Conservation (phyloP, 2,888 invertebrate genomes). For the Clunio marinus region DNA sequence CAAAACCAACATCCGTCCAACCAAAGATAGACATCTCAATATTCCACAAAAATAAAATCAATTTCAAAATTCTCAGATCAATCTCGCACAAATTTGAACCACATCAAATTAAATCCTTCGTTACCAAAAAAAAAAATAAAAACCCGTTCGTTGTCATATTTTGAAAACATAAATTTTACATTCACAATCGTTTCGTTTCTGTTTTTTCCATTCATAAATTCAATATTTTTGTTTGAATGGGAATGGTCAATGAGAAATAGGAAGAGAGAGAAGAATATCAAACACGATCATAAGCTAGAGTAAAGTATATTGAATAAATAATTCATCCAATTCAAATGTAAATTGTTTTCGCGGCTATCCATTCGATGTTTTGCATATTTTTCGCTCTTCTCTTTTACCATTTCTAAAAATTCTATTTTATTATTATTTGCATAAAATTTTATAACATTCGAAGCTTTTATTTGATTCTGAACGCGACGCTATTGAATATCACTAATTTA, state of each 20-base stretch:
- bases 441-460: background rate
- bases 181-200: background rate
- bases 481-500: conserved; percentile 27
- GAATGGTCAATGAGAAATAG: conserved; percentile 9
- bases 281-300: background rate
- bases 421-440: background rate
- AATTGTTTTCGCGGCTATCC: conserved; percentile 4
- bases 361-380: background rate
- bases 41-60: too few species aligned
- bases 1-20: too few species aligned
- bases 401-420: background rate
- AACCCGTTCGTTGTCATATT: too few species aligned
- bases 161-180: background rate
- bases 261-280: conserved; percentile 11
- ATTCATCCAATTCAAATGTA: conserved; percentile 37
- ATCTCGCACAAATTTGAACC: too few species aligned
- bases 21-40: too few species aligned
- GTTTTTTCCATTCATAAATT: background rate
- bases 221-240: background rate
- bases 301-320: conserved; percentile 34
- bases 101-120: too few species aligned
- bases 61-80: too few species aligned
- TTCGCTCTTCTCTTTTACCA: background rate
- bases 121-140: too few species aligned
- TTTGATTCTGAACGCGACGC: too few species aligned